Evolutionary conservation across 2,113 vertebrate genomes (phyloP), one percentile per base, ranked within the genome.

Genomic region (Rhea pennata): DNA sequence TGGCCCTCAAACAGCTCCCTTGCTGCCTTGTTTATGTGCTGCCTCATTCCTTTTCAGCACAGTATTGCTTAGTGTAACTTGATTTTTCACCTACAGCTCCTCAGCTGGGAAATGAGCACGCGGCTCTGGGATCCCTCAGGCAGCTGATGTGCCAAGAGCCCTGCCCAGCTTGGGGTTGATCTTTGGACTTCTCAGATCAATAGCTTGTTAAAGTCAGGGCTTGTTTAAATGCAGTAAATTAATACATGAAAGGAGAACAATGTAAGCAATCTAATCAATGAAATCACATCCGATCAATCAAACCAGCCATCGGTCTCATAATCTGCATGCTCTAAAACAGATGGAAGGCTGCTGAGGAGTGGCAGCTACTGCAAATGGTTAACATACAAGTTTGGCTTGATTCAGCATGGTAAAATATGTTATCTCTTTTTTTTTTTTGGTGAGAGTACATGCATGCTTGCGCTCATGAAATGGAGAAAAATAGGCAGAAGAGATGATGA

Each of bases 121-220:
- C 8, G 1, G 64, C 36, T 17, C 6, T 9, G 54, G 39, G 46
- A 58, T 33, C 5, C 29, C 29, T 59, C 56, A 19, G 29, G 10
- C 56, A 58, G 56, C 9, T 58, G 56, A 58, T 31, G 56, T 58
- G 56, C 56, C 4, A 2, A 46, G 48, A 75, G 48, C 81, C 64
- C 80, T 86, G 81, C 78, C 66, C 56, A 42, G 76, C 21, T 40
- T 15, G 62, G 20, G 31, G 17, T 59, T 44, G 42, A 13, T 5
- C 58, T 66, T 59, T 2, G 31, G 50, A 64, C 67, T 59, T 72
- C 23, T 70, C 44, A 15, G 6, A 19, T 22, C 36, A 36, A 31
- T 36, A 6, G 0, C 39, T 50, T 39, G 23, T 73, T 78, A 4
- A 1, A 40, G 29, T 19, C 0, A 0, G n/a, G 31, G 21, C 72